Evolutionary conservation across 2,797 vertebrate genomes (phyloP), one percentile per base, ranked within the genome.

Genomic region (Urosaurus nigricauda): DNA sequence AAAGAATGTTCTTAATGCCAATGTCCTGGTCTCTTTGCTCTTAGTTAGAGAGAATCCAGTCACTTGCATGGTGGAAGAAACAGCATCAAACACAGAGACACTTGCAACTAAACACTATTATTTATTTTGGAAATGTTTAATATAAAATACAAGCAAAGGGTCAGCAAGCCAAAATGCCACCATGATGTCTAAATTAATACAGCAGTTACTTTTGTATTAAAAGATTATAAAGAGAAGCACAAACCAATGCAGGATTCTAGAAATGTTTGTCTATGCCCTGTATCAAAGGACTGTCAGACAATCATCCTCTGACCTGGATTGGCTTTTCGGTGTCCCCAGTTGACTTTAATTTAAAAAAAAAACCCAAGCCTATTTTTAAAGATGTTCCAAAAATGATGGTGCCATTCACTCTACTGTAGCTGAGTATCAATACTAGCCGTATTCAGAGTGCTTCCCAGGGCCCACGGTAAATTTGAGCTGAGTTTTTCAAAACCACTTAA

Each of bases 331-430:
- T 79, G 60, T 79, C 85, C 85, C 32, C 63, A 87, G 32, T 26
- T 79, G 75, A 87, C 85, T 68, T 24, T 65, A 5, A n/a, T 78
- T 70, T 68, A 13, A 24, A 7, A 51, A n/a, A 13, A 79, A 14
- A 68, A 51, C 47, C 43, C 14, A 86, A 4, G 32, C 68, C 58
- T 86, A 68, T 78, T 78, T 86, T 78, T 86, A 86, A 86, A 85
- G 26, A 85, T n/a, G 58, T 79, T 78, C 84, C 74, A 35, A 86
- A 86, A 86, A 78, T 65, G 74, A 86, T 16, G 19, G 85, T 86
- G 85, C 85, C 40, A 86, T 79, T 86, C 58, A 65, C 58, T 78
- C 11, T 86, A 51, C 19, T 7, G 58, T 65, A 51, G 40, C 40
- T 40, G 53, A 35, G 17, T 32, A 29, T 85, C 71, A 32, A 17